Conservation (phyloP, 2,888 invertebrate genomes). For the Phoronis australis region DNA sequence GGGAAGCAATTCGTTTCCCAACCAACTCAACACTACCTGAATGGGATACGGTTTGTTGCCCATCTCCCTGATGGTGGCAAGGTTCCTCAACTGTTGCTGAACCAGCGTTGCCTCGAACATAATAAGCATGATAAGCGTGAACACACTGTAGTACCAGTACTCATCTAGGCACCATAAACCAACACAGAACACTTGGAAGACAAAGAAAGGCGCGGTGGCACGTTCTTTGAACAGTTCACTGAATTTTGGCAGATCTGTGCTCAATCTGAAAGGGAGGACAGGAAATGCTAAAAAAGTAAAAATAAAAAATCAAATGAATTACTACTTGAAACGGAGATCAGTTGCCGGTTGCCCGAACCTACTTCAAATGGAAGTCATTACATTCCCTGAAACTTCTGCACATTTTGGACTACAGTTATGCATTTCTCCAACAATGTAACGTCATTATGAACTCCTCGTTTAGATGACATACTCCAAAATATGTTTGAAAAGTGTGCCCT, state of each 20-base stretch:
- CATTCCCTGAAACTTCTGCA: no score
- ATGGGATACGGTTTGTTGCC: constrained; percentile 94
- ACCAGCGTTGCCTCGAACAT: constrained; percentile 97
- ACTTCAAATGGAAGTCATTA: no score
- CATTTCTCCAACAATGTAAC: no score
- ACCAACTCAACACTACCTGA: no score
- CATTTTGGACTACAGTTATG: no score
- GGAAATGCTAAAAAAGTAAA: background rate
- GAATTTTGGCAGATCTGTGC: constrained; percentile 90
- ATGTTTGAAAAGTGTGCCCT: no score
- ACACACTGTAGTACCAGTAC: constrained; percentile 95
- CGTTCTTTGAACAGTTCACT: constrained; percentile 93
- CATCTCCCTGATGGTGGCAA: constrained; percentile 99
- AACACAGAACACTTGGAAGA: constrained; percentile 99
- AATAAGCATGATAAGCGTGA: constrained; percentile 91
- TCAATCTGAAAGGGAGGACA: constrained; percentile 57
- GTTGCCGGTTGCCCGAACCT: background rate
- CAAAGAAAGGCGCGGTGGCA: constrained; percentile 98
- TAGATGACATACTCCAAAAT: no score
- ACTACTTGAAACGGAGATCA: background rate
- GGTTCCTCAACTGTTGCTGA: constrained; percentile 93
- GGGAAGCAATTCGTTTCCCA: no score
- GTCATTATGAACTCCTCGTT: no score
- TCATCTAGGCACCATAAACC: constrained; percentile 98
- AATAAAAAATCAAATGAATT: constrained; percentile 1